phyloP scores from a whole-genome alignment of 2,888 invertebrate genomes.

The Agrochola lota region DNA sequence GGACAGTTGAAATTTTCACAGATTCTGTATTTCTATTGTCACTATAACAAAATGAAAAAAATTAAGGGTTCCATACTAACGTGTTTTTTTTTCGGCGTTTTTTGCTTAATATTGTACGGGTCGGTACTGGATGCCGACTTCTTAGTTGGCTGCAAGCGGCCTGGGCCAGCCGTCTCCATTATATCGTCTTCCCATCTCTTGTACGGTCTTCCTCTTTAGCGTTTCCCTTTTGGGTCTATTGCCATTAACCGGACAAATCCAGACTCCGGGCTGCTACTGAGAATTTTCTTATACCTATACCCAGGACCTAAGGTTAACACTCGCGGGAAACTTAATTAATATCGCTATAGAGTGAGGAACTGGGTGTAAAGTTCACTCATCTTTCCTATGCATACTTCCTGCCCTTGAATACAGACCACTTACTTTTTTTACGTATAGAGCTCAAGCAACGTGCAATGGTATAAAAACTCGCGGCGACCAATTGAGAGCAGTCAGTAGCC shows the following conservation, averaged over 20 bases:
- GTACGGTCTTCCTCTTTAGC: too few species aligned
- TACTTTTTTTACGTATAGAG: conserved; percentile 88
- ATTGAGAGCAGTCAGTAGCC: conserved; percentile 89
- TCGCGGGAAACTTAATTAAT: not conserved
- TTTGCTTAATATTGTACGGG: too few species aligned
- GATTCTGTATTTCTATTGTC: too few species aligned
- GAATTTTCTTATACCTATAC: too few species aligned
- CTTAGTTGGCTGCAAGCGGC: too few species aligned
- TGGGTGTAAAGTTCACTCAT: not conserved
- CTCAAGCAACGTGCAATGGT: conserved; percentile 76
- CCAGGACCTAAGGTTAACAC: not conserved
- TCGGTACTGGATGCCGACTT: too few species aligned
- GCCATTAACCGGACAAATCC: not conserved
- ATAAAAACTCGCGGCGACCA: conserved; percentile 85
- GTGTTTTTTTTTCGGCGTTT: conserved; percentile 54
- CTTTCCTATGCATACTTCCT: conserved; percentile 88
- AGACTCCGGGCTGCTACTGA: conserved; percentile 26
- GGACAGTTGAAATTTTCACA: too few species aligned
- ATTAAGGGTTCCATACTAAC: too few species aligned
- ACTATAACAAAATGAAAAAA: too few species aligned
- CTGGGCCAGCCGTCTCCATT: too few species aligned
- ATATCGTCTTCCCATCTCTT: too few species aligned
- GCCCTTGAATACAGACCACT: conserved; percentile 87
- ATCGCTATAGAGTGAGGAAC: not conserved
- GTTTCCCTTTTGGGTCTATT: too few species aligned